Evolutionary conservation across 2,888 invertebrate genomes (phyloP).

Genomic region (Ephialtes manifestator): DNA sequence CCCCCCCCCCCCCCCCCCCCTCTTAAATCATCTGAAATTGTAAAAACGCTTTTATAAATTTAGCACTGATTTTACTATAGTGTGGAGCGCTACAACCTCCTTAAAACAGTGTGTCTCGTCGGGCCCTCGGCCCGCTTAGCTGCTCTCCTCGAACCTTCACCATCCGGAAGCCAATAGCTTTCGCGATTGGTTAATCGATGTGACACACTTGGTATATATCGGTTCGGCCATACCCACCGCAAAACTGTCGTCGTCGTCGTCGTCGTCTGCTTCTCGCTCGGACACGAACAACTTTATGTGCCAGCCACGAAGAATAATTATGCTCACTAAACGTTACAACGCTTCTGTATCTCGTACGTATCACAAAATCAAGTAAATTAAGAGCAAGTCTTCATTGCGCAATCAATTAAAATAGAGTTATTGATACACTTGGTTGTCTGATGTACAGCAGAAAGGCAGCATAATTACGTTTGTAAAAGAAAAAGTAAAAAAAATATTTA

Average conservation of each 20-base stretch:
- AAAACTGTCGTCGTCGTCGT: slow-evolving; percentile 18
- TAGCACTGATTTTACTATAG: no score
- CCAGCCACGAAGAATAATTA: slow-evolving; percentile 52
- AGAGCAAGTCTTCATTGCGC: slow-evolving; percentile 12
- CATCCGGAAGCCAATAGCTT: slow-evolving; percentile 56
- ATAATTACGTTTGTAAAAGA: background rate
- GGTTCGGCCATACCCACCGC: slow-evolving; percentile 21
- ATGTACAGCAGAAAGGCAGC: background rate
- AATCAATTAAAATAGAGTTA: slow-evolving; percentile 46
- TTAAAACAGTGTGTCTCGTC: background rate
- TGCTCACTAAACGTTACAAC: slow-evolving; percentile 21
- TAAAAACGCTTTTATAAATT: no score
- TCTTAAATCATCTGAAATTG: no score
- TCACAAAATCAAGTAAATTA: slow-evolving; percentile 29
- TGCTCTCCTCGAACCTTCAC: slow-evolving; percentile 13
- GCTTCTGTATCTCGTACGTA: background rate
- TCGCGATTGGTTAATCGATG: slow-evolving; percentile 49
- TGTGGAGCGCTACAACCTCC: no score
- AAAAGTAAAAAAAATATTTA: background rate
- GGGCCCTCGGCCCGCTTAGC: slow-evolving; percentile 11
- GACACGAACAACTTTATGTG: slow-evolving; percentile 30
- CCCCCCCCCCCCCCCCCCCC: no score
- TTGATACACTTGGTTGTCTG: background rate
- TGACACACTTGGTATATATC: slow-evolving; percentile 38
- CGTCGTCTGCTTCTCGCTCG: background rate